These are phyloP conservation scores for Raphicerus campestris DNA, from an alignment of 2,113 vertebrate genomes.

Conservation along the genomic window DNA sequence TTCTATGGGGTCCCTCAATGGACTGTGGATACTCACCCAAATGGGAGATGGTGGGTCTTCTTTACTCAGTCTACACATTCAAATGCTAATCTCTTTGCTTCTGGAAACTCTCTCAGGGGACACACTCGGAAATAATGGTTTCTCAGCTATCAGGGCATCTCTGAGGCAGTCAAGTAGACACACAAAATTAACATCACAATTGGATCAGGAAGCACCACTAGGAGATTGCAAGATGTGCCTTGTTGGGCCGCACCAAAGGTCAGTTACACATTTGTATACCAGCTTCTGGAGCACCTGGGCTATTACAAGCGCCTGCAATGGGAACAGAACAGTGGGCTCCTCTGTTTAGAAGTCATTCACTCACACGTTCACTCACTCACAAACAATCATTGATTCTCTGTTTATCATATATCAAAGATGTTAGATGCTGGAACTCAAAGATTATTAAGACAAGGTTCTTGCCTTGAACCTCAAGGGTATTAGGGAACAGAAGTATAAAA, in stretches of 20 bases:
- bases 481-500: neutral
- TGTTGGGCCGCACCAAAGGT: neutral
- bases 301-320: neutral
- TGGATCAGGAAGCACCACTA: neutral
- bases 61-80: neutral
- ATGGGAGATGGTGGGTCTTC: neutral
- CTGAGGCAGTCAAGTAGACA: neutral
- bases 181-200: neutral
- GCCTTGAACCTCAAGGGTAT: neutral
- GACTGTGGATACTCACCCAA: neutral
- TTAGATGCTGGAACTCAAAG: neutral
- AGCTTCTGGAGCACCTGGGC: neutral
- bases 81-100: neutral
- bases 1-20: neutral
- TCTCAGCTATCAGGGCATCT: neutral
- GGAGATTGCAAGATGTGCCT: neutral
- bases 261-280: neutral
- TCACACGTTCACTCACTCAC: neutral
- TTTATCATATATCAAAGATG: neutral
- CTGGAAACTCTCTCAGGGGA: neutral
- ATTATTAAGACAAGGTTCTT: neutral
- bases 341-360: neutral
- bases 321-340: neutral
- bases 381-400: neutral
- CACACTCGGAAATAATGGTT: neutral